Evolutionary conservation across 2,888 invertebrate genomes (phyloP), one percentile per base, ranked within the genome.

Genomic region (Neoascia interrupta): DNA sequence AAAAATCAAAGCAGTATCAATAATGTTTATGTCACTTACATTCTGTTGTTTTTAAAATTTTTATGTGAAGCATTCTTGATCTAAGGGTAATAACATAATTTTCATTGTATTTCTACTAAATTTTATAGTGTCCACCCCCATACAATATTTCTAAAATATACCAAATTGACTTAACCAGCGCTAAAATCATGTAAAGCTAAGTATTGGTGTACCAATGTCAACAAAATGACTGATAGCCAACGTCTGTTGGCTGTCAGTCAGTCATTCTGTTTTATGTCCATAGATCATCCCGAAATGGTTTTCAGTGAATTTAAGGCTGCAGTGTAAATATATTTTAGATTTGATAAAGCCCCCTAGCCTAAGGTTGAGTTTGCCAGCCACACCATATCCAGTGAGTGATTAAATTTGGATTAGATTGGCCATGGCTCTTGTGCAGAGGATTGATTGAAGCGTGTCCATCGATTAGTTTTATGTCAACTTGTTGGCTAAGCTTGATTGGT

Each of bases 391-490:
- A 23, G 43, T 34, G 58, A 69, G n/a, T n/a, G n/a, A n/a, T 69
- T 69, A 60, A 69, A 69, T 69, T 51, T 43, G 69, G 26, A 69
- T 69, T 60, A 69, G 60, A 43, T 60, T 51, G 26, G 34, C 21
- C 23, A 5, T 26, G 28, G 43, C 10, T 41, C 23, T 51, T 43
- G 26, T n/a, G n/a, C 13, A 36, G n/a, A 19, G 41, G 36, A 26
- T 69, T 69, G 69, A 69, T 69, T 69, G 69, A 60, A 60, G 69
- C 69, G 51, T 51, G 28, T 16, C n/a, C 34, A 43, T 60, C 58
- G 58, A 60, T 69, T 69, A 69, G 51, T 51, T 51, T 60, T 58
- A 51, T 69, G 69, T 69, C 58, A 69, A 69, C 69, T 60, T 60
- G 69, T 69, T 60, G 49, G 58, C 43, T 51, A 51, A 60, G 43